Evolutionary conservation across 1,140 invertebrate genomes (phyloP).

Genomic region (Trachymyrmex septentrionalis): DNA sequence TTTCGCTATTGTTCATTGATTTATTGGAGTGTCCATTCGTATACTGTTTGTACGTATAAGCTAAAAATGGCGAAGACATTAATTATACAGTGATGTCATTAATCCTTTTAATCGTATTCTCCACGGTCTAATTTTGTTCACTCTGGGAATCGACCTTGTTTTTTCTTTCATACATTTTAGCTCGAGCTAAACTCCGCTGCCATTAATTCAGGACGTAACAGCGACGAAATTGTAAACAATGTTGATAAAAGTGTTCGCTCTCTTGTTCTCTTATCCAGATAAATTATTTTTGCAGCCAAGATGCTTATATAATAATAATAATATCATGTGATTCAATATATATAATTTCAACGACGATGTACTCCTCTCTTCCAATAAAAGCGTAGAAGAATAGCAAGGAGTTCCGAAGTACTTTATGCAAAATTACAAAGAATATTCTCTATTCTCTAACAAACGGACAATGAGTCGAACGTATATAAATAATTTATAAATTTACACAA

Average conservation of each 20-base stretch:
- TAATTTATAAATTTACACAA: neutral
- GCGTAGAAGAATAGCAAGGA: neutral
- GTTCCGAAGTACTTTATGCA: neutral
- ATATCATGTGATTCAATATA: neutral
- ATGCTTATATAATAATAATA: neutral
- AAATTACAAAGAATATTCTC: neutral
- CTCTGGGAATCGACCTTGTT: neutral
- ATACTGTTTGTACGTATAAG: neutral
- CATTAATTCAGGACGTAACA: neutral
- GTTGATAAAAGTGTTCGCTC: neutral
- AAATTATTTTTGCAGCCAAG: neutral
- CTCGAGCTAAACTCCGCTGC: neutral
- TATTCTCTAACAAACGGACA: neutral
- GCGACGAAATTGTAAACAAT: neutral
- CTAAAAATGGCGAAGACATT: neutral
- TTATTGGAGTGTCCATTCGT: neutral
- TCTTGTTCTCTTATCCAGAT: neutral
- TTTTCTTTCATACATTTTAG: constrained; percentile 27
- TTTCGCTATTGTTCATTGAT: neutral
- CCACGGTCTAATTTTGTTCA: constrained; percentile 10
- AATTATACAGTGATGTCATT: neutral
- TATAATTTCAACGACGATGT: neutral
- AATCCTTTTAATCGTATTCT: neutral
- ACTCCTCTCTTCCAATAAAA: neutral
- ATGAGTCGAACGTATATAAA: neutral